Conservation (phyloP, 2,113 vertebrate genomes). For the Entosphenus tridentatus region DNA sequence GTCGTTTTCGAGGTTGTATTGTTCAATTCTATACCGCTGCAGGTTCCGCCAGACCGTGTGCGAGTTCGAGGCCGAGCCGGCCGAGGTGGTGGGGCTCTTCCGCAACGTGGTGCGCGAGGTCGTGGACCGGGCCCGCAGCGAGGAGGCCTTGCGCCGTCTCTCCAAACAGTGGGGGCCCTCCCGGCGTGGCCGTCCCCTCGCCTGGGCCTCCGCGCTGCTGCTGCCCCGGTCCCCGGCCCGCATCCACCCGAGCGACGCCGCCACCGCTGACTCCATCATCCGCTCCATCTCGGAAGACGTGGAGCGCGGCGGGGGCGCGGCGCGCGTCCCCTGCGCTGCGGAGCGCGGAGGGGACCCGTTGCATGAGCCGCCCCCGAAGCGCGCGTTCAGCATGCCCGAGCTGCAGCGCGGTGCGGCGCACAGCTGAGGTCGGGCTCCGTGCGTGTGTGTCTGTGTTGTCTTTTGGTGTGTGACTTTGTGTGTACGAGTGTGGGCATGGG, state of each 20-base stretch:
- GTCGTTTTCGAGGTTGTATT: too few species aligned
- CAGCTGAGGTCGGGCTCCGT: too few species aligned
- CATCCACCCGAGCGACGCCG: too few species aligned
- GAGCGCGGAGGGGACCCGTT: background rate
- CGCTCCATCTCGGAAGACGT: slow-evolving; percentile 78
- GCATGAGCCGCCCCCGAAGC: background rate
- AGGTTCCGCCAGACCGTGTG: slow-evolving; percentile 62
- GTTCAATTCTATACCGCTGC: slow-evolving; percentile 7
- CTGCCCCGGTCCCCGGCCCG: background rate
- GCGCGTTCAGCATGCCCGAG: background rate
- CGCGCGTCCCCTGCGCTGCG: background rate
- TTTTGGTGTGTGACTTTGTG: too few species aligned
- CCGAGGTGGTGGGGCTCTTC: slow-evolving; percentile 55
- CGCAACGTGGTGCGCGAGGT: slow-evolving; percentile 52
- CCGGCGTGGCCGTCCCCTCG: background rate
- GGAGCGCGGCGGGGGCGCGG: slow-evolving; percentile 25
- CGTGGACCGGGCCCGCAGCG: slow-evolving; percentile 44
- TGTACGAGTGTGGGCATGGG: too few species aligned
- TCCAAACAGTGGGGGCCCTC: slow-evolving; percentile 36
- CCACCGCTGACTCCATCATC: slow-evolving; percentile 19
- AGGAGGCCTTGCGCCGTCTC: slow-evolving; percentile 48
- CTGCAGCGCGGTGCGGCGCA: background rate
- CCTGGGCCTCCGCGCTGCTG: background rate
- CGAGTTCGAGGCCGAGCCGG: slow-evolving; percentile 53
- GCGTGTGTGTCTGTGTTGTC: too few species aligned